Conservation (phyloP, 30 jellyfish, hydroid and myxozoan genomes). For the Aurelia sp. region DNA sequence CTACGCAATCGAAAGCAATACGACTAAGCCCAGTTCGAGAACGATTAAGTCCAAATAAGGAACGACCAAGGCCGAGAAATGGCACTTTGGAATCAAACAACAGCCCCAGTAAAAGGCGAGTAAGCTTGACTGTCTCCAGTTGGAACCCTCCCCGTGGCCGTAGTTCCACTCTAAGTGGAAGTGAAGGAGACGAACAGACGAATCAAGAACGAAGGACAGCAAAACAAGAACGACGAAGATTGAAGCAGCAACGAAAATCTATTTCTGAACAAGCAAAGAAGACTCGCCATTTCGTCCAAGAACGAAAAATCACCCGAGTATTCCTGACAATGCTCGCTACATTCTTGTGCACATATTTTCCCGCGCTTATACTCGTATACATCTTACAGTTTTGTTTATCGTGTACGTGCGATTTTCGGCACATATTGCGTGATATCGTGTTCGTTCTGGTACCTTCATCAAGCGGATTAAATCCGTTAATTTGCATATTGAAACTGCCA, state of each 20-base stretch:
- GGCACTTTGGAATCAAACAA: too few relatives aligned
- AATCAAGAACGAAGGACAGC: too few relatives aligned
- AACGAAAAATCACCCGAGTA: slow-evolving; percentile 53
- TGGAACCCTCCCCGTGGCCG: too few relatives aligned
- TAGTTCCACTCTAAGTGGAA: too few relatives aligned
- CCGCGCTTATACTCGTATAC: slow-evolving; percentile 51
- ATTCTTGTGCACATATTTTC: slow-evolving; percentile 58
- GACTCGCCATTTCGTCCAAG: slow-evolving; percentile 7
- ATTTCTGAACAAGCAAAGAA: not conserved
- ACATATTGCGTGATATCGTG: slow-evolving; percentile 59
- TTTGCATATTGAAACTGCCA: slow-evolving; percentile 58
- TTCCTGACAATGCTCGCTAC: slow-evolving; percentile 45
- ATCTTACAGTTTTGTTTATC: slow-evolving; percentile 51
- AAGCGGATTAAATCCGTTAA: slow-evolving; percentile 67
- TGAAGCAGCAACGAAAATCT: too few relatives aligned
- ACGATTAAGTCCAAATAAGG: not conserved
- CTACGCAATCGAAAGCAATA: not conserved
- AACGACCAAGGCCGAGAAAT: not conserved
- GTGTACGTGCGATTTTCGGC: slow-evolving; percentile 60
- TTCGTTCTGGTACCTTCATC: slow-evolving; percentile 42
- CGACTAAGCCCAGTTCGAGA: not conserved
- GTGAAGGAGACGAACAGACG: too few relatives aligned
- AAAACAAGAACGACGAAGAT: too few relatives aligned
- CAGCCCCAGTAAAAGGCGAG: too few relatives aligned
- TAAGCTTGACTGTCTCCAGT: too few relatives aligned